A percentile compares a stretch with the other conserved stretches of the same genome.
Conservation (phyloP, 2,797 vertebrate genomes). For the Champsocephalus gunnari region DNA sequence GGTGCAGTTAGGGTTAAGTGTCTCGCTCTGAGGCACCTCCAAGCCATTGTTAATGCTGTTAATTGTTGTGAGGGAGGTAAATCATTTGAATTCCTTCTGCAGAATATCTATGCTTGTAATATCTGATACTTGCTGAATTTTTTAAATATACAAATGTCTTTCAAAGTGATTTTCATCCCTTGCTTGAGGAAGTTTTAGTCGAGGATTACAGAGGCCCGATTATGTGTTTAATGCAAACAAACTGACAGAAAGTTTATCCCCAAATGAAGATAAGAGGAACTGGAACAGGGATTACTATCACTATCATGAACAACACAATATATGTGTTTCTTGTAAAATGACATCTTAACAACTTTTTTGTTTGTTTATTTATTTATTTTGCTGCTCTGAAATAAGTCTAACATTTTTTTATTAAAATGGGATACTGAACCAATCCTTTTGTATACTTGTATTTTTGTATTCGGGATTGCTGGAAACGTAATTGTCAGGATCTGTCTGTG, state of each 20-base stretch:
- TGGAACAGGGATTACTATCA: conserved; percentile 4
- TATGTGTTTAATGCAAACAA: conserved; percentile 38
- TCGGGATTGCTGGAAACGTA: no score
- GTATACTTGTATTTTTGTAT: no score
- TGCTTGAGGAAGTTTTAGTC: conserved; percentile 34
- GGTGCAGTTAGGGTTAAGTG: conserved; percentile 42
- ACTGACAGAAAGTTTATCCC: conserved; percentile 31
- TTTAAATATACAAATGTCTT: not conserved
- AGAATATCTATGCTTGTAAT: not conserved
- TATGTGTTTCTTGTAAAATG: conserved; percentile 9
- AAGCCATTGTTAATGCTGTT: conserved; percentile 33
- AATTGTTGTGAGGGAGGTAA: conserved; percentile 34
- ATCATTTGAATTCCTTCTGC: not conserved
- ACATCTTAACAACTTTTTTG: conserved; percentile 10
- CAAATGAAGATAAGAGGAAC: conserved; percentile 31
- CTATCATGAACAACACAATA: conserved; percentile 11
- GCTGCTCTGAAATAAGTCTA: conserved; percentile 1
- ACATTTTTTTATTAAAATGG: conserved; percentile 6
- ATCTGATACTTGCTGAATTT: not conserved
- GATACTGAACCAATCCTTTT: conserved; percentile 14
- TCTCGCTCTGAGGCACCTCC: conserved; percentile 29
- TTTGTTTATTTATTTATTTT: conserved; percentile 11
- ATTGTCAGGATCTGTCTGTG: no score
- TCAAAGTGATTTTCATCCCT: conserved; percentile 22
- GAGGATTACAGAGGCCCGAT: conserved; percentile 45